These are phyloP conservation scores for Emys orbicularis DNA, from an alignment of 2,797 vertebrate species.

Conservation along the genomic window DNA sequence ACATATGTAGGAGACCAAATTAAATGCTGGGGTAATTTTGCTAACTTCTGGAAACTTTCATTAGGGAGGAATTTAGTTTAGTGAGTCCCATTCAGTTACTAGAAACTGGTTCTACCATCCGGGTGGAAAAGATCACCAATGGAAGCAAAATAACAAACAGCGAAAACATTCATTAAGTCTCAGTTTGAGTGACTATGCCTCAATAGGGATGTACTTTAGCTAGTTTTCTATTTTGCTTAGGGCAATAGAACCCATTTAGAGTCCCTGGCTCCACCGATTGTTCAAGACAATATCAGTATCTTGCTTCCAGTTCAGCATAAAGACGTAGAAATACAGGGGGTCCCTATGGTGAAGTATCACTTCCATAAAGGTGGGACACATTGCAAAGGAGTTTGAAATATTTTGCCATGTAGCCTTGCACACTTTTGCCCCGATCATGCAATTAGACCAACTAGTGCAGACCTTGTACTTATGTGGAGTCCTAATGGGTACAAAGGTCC, in stretches of 20 bases:
- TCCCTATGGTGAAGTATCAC: background rate
- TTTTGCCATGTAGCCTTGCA: background rate
- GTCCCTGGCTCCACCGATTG: background rate
- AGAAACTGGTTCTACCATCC: background rate
- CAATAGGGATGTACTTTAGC: background rate
- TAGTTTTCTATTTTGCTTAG: background rate
- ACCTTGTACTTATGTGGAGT: background rate
- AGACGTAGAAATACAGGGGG: background rate
- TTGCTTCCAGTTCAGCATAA: background rate
- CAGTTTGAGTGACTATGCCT: background rate
- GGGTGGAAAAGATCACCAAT: background rate
- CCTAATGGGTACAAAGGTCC: background rate
- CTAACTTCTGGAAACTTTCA: background rate
- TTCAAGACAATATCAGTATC: background rate
- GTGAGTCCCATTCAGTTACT: too few relatives aligned
- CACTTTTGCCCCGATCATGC: background rate
- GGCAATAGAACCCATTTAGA: background rate
- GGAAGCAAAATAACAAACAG: background rate
- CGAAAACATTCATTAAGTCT: background rate
- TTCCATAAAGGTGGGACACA: background rate
- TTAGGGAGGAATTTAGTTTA: background rate
- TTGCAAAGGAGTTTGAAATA: background rate
- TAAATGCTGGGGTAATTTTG: conserved; percentile 10
- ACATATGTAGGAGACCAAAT: conserved; percentile 21
- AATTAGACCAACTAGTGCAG: conserved; percentile 2